Evolutionary conservation across 2,113 vertebrate species (phyloP).

Genomic region (Halcyon malimbica): DNA sequence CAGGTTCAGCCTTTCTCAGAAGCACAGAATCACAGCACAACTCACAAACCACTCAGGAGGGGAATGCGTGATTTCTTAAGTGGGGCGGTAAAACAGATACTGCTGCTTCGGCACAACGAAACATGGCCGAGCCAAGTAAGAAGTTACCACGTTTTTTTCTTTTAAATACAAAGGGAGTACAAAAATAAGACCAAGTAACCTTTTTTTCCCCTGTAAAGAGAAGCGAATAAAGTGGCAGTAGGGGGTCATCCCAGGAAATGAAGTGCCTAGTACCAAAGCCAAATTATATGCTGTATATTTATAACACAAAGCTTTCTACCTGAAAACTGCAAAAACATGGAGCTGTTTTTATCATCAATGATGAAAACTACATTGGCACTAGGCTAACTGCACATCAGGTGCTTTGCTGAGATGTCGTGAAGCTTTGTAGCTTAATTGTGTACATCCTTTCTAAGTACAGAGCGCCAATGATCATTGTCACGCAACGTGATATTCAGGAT

Average conservation of each 20-base stretch:
- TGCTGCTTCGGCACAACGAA: background rate
- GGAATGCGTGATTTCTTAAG: background rate
- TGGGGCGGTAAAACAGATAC: background rate
- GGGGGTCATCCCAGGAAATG: background rate
- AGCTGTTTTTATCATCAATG: too few relatives aligned
- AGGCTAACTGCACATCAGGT: background rate
- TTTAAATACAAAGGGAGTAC: background rate
- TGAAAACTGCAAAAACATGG: accelerated
- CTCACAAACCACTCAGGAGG: too few relatives aligned
- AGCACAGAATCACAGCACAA: too few relatives aligned
- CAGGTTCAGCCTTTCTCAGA: too few relatives aligned
- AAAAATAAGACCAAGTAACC: background rate
- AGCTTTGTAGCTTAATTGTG: accelerated
- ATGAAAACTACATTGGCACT: accelerated
- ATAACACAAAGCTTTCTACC: background rate
- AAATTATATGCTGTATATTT: background rate
- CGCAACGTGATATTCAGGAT: too few relatives aligned
- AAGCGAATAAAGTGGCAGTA: background rate
- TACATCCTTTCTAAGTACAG: accelerated
- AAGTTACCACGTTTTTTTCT: background rate
- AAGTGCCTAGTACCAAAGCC: background rate
- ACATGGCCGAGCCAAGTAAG: background rate
- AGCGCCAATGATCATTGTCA: accelerated
- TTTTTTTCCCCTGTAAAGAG: background rate
- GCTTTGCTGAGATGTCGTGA: background rate